phyloP scores from a whole-genome alignment of 2,113 vertebrate species.

The Cyprinus carpio region DNA sequence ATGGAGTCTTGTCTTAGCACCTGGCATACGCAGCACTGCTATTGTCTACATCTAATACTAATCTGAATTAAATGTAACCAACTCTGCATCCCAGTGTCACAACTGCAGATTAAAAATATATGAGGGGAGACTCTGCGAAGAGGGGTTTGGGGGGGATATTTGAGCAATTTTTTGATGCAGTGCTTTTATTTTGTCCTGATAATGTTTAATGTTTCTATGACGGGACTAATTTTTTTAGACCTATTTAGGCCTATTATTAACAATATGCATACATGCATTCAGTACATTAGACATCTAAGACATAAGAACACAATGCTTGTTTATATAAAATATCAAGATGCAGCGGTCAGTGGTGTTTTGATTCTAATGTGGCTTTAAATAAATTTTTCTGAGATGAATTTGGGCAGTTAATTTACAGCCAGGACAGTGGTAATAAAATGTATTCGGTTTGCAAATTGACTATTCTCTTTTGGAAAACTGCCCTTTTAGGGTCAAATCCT shows the following conservation, averaged over 20 bases:
- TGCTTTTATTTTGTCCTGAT: background rate
- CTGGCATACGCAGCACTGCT: conserved; percentile 67
- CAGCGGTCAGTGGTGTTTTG: background rate
- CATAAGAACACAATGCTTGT: background rate
- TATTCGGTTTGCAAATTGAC: background rate
- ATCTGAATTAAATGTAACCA: conserved; percentile 57
- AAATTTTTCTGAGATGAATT: background rate
- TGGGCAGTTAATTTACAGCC: conserved; percentile 29
- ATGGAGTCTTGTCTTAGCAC: conserved; percentile 79
- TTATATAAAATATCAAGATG: background rate
- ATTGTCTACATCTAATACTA: conserved; percentile 57
- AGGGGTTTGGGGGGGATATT: background rate
- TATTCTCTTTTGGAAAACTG: conserved; percentile 3
- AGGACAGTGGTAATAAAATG: conserved; percentile 22
- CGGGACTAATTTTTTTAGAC: background rate
- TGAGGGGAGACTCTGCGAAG: background rate
- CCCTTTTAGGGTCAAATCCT: background rate
- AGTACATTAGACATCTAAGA: background rate
- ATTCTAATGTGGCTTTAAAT: background rate
- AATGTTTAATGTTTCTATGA: background rate
- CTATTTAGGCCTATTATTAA: background rate
- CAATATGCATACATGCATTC: background rate
- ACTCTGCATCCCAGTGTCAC: conserved; percentile 54
- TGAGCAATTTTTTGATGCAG: background rate
- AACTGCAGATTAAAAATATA: conserved; percentile 50